Evolutionary conservation across 2,797 vertebrate genomes (phyloP).

Genomic region (Melanotaenia nigrans): DNA sequence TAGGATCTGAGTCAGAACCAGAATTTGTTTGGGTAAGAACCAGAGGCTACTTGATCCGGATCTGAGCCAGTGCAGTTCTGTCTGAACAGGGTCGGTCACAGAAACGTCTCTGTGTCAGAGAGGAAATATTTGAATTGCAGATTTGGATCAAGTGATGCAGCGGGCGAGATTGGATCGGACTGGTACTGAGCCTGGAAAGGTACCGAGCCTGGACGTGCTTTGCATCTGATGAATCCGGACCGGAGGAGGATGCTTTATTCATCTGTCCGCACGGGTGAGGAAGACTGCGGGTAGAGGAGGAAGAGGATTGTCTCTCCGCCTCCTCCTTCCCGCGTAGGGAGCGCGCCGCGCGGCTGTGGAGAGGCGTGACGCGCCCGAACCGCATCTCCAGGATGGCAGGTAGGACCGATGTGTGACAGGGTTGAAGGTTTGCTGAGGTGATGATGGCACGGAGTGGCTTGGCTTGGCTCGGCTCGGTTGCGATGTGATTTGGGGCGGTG

Average conservation of each 20-base stretch:
- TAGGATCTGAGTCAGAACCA: not conserved
- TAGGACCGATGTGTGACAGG: conserved; percentile 41
- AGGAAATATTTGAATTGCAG: conserved; percentile 31
- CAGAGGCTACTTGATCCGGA: too few species aligned
- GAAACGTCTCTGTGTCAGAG: not conserved
- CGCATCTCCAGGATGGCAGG: conserved; percentile 77
- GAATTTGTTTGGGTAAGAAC: not conserved
- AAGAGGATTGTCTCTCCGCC: conserved; percentile 24
- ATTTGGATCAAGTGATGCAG: conserved; percentile 28
- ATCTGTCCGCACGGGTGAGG: conserved; percentile 6
- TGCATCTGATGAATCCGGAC: not conserved
- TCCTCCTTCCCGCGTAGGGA: conserved; percentile 54
- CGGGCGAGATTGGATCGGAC: not conserved
- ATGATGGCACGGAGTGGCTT: not conserved
- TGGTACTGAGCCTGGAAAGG: conserved; percentile 21
- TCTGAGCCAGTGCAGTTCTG: too few species aligned
- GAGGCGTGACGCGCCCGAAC: conserved; percentile 72
- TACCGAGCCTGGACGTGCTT: conserved; percentile 19
- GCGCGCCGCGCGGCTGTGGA: conserved; percentile 68
- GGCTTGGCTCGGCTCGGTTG: conserved; percentile 2
- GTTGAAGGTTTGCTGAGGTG: fast-evolving
- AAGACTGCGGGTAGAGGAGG: conserved; percentile 31
- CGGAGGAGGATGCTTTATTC: not conserved
- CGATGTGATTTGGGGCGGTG: not conserved
- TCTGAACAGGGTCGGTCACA: not conserved